These are phyloP conservation scores for Crotalus horridus DNA, from an alignment of 2,113 vertebrate species.

Conservation along the genomic window DNA sequence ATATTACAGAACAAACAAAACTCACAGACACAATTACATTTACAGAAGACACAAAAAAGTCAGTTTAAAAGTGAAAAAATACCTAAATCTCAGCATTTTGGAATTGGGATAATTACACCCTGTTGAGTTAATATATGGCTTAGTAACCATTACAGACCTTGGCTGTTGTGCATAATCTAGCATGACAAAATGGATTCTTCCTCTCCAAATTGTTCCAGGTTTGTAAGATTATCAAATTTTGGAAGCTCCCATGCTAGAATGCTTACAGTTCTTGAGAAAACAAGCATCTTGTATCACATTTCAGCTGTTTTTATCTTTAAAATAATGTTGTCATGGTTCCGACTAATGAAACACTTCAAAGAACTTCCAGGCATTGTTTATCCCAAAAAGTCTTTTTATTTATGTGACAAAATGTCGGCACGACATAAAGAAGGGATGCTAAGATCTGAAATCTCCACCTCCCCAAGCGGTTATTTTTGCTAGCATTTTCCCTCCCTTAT, in stretches of 20 bases:
- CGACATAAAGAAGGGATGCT: no score
- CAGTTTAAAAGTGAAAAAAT: neutral
- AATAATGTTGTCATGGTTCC: neutral
- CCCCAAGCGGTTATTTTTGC: no score
- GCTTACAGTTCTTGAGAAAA: neutral
- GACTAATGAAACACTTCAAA: no score
- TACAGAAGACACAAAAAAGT: neutral
- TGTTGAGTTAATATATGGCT: neutral
- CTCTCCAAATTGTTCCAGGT: neutral
- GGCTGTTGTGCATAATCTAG: neutral
- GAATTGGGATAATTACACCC: neutral
- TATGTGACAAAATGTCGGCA: no score
- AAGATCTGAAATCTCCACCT: no score
- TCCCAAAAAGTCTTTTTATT: no score
- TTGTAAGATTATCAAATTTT: neutral
- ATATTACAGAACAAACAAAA: neutral
- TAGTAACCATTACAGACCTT: neutral
- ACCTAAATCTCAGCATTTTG: neutral
- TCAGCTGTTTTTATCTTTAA: neutral
- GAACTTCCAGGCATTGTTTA: no score
- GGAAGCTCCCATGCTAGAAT: neutral
- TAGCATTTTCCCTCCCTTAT: no score
- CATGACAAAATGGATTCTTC: neutral
- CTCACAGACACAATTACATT: neutral
- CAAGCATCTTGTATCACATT: neutral